Conservation (phyloP, 2,888 invertebrate species). For the Leptinotarsa haldemani region DNA sequence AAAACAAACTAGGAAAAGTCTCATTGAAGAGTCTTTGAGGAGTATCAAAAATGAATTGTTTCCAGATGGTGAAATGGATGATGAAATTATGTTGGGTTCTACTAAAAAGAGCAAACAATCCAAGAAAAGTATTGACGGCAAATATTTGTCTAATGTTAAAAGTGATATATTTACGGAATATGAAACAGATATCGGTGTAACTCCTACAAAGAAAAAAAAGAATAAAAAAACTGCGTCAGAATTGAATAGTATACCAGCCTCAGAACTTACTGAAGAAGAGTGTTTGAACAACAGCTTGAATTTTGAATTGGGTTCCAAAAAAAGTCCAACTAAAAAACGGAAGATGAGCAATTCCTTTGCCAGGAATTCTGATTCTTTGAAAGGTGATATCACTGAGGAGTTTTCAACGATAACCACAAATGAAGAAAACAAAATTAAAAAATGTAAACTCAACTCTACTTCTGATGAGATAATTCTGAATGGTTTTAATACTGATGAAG, state of each 20-base stretch:
- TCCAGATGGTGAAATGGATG: slow-evolving; percentile 15
- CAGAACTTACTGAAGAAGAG: neutral
- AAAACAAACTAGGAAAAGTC: slow-evolving; percentile 28
- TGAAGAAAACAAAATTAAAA: neutral
- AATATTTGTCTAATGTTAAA: slow-evolving; percentile 17
- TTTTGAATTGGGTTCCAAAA: neutral
- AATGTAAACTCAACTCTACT: slow-evolving; percentile 21
- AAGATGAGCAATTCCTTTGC: neutral
- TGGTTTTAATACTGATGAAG: slow-evolving; percentile 26
- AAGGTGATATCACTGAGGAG: neutral
- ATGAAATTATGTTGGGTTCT: neutral
- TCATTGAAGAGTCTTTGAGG: slow-evolving; percentile 27
- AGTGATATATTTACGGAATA: slow-evolving; percentile 27
- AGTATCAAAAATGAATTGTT: slow-evolving; percentile 24
- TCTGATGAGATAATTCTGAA: slow-evolving; percentile 25
- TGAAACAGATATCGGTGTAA: slow-evolving; percentile 22
- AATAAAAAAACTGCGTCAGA: slow-evolving; percentile 13
- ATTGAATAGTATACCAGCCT: neutral
- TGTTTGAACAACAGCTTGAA: neutral
- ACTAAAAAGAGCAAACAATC: slow-evolving; percentile 25
- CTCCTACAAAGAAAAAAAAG: slow-evolving; percentile 23
- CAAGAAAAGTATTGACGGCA: slow-evolving; percentile 20
- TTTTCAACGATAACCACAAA: neutral
- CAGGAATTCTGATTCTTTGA: neutral
- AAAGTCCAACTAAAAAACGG: neutral